These are phyloP conservation scores for Stichopus horrens DNA, from an alignment of 53 echinoderm and acorn worm species.

Conservation along the genomic window DNA sequence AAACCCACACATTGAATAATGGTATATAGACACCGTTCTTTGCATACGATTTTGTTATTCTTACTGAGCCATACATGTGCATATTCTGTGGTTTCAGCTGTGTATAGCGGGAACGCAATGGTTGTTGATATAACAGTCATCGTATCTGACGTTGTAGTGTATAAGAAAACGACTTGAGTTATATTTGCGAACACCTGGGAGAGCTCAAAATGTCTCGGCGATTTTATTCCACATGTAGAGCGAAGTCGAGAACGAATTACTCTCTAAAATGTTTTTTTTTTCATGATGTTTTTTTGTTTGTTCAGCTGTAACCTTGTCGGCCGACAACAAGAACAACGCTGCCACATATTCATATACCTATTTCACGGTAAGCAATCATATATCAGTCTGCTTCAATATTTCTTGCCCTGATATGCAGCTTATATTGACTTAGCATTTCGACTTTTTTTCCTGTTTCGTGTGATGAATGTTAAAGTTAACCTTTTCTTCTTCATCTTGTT, in stretches of 20 bases:
- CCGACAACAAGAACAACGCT: background rate
- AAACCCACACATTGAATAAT: too few species aligned
- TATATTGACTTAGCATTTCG: background rate
- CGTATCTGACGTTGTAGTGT: too few species aligned
- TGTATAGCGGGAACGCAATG: too few species aligned
- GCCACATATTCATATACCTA: background rate
- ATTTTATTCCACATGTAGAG: background rate
- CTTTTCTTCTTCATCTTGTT: background rate
- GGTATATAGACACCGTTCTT: too few species aligned
- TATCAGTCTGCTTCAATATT: background rate
- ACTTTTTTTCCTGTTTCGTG: background rate
- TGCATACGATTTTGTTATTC: too few species aligned
- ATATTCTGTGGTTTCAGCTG: too few species aligned
- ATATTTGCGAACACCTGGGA: conserved; percentile 6
- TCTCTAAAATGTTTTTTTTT: background rate
- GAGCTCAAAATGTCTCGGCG: background rate
- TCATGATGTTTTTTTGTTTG: background rate
- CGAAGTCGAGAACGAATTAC: background rate
- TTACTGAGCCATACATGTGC: too few species aligned
- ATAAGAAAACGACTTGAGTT: background rate
- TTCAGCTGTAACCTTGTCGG: background rate
- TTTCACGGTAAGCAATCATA: background rate
- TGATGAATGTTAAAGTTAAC: background rate
- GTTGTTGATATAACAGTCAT: too few species aligned
- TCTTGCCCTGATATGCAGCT: background rate